A percentile compares a stretch with the other conserved stretches of the same genome.
Evolutionary conservation across 2,113 vertebrate species (phyloP).

Genomic region (Ophiodon elongatus): DNA sequence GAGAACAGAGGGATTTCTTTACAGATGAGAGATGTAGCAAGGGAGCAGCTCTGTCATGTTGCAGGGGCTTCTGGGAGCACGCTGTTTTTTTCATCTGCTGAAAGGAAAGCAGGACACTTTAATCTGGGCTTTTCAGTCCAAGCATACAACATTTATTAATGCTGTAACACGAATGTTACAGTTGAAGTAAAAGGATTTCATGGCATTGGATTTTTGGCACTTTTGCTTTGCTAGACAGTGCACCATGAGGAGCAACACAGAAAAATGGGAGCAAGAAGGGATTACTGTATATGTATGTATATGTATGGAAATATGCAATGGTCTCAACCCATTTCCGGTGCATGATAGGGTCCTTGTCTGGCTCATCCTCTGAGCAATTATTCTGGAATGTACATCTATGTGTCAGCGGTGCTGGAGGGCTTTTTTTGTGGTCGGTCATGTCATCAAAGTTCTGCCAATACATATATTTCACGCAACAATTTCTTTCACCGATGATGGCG

Average conservation of each 20-base stretch:
- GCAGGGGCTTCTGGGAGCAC: conserved; percentile 63
- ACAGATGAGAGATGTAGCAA: conserved; percentile 74
- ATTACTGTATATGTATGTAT: conserved; percentile 50
- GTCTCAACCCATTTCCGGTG: conserved; percentile 56
- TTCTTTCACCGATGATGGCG: background rate
- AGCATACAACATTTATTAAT: conserved; percentile 74
- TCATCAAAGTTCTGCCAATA: conserved; percentile 7
- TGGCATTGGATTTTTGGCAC: conserved; percentile 50
- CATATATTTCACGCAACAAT: background rate
- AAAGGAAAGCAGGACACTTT: conserved; percentile 58
- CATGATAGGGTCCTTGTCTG: conserved; percentile 33
- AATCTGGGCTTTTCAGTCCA: conserved; percentile 72
- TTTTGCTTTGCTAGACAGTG: conserved; percentile 56
- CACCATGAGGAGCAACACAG: conserved; percentile 26
- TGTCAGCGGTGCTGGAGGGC: background rate
- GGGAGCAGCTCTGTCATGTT: conserved; percentile 73
- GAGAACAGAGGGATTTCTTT: conserved; percentile 75
- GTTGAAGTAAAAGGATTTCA: conserved; percentile 76
- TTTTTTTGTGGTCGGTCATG: conserved; percentile 2
- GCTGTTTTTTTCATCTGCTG: conserved; percentile 58
- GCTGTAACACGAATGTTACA: conserved; percentile 65
- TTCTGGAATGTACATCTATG: conserved; percentile 30
- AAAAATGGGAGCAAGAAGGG: conserved; percentile 52
- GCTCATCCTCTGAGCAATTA: conserved; percentile 50
- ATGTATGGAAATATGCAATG: conserved; percentile 48